Evolutionary conservation across 2,888 invertebrate species (phyloP), one percentile per base, ranked within the genome.

Genomic region (Metalampra italica): DNA sequence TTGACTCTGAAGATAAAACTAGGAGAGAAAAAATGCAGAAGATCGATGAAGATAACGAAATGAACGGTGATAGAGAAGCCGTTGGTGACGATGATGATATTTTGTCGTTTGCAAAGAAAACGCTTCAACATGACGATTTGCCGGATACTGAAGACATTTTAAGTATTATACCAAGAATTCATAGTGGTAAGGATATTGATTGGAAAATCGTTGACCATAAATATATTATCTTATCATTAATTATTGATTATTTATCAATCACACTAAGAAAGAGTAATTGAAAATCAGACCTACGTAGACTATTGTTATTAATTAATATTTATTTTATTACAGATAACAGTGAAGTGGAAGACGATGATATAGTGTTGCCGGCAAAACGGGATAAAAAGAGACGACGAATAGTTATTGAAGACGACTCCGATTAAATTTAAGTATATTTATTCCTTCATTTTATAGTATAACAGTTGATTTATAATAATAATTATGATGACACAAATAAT

Each of bases 321-420:
- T 22, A 3, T 22, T 22, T 22, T 22, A 22, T 22, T 22, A 47
- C 75, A 86, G 86, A 71, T 52, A 72, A 82, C 60, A 83, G 79
- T 57, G 82, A 78, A 43, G 63, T 66, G 38, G 78, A 78, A 50
- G 76, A 76, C 22, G 70, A 72, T 37, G 76, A 72, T 53, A 64
- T 75, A 56, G 64, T 78, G 55, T 56, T 71, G 59, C 60, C 73
- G 55, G 62, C 68, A 45, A 81, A 75, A 71, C 70, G 73, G 34
- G 66, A 68, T 53, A 75, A 68, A 53, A 81, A 75, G 62, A 82
- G 73, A 59, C 76, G 78, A 11, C 67, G 81, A 47, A 57, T 75
- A 47, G 60, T 88, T 56, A 87, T 87, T 50, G 86, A 87, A 40
- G 85, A 84, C 50, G 88, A 88, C 59, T 88, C 88, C 0, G 87